Conservation (phyloP, 2,797 vertebrate genomes). For the Sternotherus odoratus region DNA sequence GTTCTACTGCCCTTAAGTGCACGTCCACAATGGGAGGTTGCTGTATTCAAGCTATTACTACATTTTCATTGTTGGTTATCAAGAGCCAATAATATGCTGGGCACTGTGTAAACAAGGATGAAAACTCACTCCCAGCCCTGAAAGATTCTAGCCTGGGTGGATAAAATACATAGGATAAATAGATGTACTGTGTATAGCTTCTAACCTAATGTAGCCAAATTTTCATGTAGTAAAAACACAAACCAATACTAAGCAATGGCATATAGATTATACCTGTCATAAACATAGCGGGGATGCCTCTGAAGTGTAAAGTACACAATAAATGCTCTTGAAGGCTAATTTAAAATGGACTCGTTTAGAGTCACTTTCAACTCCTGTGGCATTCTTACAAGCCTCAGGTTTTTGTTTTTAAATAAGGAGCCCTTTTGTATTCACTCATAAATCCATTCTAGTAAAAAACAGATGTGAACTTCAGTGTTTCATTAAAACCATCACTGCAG, state of each 20-base stretch:
- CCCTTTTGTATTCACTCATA: slow-evolving; percentile 74
- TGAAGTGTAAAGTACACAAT: slow-evolving; percentile 67
- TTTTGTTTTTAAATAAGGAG: slow-evolving; percentile 76
- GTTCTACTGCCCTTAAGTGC: background rate
- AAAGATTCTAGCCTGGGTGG: background rate
- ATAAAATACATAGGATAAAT: background rate
- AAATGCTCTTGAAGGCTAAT: slow-evolving; percentile 54
- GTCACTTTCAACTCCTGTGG: slow-evolving; percentile 60
- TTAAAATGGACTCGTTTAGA: slow-evolving; percentile 79
- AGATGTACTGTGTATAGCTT: background rate
- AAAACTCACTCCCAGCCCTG: too few relatives aligned
- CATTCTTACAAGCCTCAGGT: slow-evolving; percentile 68
- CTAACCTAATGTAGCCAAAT: background rate
- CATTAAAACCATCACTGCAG: slow-evolving; percentile 71
- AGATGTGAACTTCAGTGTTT: slow-evolving; percentile 74
- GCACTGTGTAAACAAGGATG: background rate
- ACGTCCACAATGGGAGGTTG: background rate
- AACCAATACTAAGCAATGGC: slow-evolving; percentile 55
- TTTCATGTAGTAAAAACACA: slow-evolving; percentile 32
- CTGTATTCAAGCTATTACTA: background rate
- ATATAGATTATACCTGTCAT: slow-evolving; percentile 26
- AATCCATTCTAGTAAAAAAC: slow-evolving; percentile 70
- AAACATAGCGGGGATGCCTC: slow-evolving; percentile 68
- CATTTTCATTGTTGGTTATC: background rate
- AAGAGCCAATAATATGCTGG: background rate